Base-by-base conservation (phyloP, 2,797 vertebrate species). In the Scarus forsteni region DNA sequence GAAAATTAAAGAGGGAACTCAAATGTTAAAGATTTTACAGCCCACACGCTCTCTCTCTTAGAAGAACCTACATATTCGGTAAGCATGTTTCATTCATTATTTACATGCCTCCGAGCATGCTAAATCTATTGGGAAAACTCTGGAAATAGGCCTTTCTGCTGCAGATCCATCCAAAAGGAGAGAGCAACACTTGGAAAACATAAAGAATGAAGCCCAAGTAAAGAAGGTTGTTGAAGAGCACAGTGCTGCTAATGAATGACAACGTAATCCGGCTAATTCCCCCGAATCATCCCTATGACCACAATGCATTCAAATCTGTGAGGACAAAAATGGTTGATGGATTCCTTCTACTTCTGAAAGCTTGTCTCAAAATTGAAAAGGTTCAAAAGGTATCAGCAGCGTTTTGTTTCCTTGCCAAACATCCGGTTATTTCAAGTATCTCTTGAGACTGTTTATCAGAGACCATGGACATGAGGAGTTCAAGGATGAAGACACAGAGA, bases 71-170 rank as follows among this genome's bases (percentile, higher is more conserved):
- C 79, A 63, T 38, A 50, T 27, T 27, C 66, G 61, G 77, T 73
- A 75, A 77, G 61, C 59, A 66, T 72, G 65, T 70, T 75, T 46
- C 66, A 89, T 91, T 78, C 71, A 90, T 91, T 88, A 90, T 90
- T 91, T 61, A 89, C 60, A 60, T 55, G 55, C 68, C 67, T 80
- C 64, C 44, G 76, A 81, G 81, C 62, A 5, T 70, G 69, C 56
- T 48, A 58, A 50, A 58, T 81, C 84, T 57, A 40, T 54, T 46
- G 78, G 84, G 83, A 85, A 69, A 89, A 73, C 60, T 6, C 52
- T 62, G 39, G 51, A 53, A 76, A 40, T 43, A 70, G 43, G 16
- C 39, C 67, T 49, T 65, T 77, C 42, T 57, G 16, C 66, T 67
- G 70, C 55, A 62, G 48, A 80, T 57, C 15, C 54, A 70, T 43